Conservation (phyloP, 2,113 vertebrate genomes). For the Saiga tatarica region DNA sequence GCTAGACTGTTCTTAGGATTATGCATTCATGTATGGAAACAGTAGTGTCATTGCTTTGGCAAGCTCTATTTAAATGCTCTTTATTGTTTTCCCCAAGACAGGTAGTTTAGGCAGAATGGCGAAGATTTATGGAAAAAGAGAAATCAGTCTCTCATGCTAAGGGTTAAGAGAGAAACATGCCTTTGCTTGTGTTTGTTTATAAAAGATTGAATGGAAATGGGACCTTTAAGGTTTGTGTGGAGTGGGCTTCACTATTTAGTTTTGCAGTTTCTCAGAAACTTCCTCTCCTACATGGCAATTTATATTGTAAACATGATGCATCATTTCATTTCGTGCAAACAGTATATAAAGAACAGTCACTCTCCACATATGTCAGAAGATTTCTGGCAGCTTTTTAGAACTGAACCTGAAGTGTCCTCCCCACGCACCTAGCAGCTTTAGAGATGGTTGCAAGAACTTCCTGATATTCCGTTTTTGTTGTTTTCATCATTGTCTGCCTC, state of each 20-base stretch:
- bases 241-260: constrained; percentile 6
- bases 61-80: constrained; percentile 3
- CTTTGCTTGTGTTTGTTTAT: constrained; percentile 40
- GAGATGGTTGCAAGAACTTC: neutral
- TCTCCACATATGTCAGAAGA: neutral
- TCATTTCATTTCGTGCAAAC: constrained; percentile 23
- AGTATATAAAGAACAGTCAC: neutral
- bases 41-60: neutral
- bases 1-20: neutral
- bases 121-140: neutral
- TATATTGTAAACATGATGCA: neutral
- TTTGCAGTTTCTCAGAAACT: constrained; percentile 20
- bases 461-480: neutral
- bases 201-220: neutral
- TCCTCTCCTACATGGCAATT: neutral
- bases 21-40: neutral
- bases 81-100: neutral
- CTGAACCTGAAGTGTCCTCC: neutral
- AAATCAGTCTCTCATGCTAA: neutral
- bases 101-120: neutral
- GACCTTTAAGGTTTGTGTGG: neutral
- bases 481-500: neutral
- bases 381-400: neutral
- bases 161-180: constrained; percentile 14
- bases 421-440: neutral